Conservation (phyloP, 2,113 vertebrate genomes). For the Nannobrachium achirus region DNA sequence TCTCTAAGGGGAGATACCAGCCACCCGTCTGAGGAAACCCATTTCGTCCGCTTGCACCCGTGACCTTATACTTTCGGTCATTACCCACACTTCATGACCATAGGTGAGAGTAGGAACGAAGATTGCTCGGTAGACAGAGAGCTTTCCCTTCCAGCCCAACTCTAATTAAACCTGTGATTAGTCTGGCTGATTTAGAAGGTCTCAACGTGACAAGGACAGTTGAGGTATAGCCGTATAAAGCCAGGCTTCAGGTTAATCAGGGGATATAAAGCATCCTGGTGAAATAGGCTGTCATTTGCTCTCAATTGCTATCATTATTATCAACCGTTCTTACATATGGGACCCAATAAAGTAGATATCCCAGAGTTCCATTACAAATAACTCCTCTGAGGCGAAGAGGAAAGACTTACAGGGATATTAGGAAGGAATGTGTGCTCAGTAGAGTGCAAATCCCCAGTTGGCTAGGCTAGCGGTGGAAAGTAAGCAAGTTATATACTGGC, state of each 20-base stretch:
- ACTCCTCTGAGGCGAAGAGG: slow-evolving; percentile 3
- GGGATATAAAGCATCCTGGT: slow-evolving; percentile 34
- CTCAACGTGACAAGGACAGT: slow-evolving; percentile 31
- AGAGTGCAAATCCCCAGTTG: too few relatives aligned
- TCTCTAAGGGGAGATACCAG: too few relatives aligned
- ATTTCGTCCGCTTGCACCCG: too few relatives aligned
- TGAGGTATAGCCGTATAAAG: slow-evolving; percentile 39
- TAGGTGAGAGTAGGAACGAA: too few relatives aligned
- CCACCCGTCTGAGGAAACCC: too few relatives aligned
- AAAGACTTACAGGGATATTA: slow-evolving; percentile 1
- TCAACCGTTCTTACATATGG: slow-evolving; percentile 28
- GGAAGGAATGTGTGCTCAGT: slow-evolving; percentile 5
- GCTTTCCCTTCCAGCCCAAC: too few relatives aligned
- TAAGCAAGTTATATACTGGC: too few relatives aligned
- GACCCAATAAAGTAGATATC: slow-evolving; percentile 9
- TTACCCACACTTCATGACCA: too few relatives aligned
- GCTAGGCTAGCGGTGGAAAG: too few relatives aligned
- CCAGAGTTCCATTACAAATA: slow-evolving; percentile 14
- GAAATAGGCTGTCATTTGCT: slow-evolving; percentile 14
- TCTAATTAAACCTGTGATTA: slow-evolving; percentile 48
- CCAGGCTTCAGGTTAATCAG: slow-evolving; percentile 27
- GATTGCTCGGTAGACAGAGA: too few relatives aligned
- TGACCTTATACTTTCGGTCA: too few relatives aligned
- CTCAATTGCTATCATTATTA: slow-evolving; percentile 46
- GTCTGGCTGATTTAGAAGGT: slow-evolving; percentile 49